Conservation (phyloP, 1,140 invertebrate genomes). For the Drosophila bocki region DNA sequence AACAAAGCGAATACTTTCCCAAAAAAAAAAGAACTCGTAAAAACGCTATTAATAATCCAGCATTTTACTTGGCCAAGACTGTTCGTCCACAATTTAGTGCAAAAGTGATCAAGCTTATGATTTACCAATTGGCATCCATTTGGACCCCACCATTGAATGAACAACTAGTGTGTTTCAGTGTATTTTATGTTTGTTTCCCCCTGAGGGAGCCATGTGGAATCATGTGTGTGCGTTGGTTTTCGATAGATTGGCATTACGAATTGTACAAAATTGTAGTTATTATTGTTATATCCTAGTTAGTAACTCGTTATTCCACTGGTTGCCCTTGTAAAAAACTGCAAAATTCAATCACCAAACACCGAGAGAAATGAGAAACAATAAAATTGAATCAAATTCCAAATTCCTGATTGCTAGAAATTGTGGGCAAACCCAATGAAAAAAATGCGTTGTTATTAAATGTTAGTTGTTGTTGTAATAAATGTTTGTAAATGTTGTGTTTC, state of each 20-base stretch:
- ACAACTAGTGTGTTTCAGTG: slow-evolving; percentile 14
- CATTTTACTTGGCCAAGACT: slow-evolving; percentile 69
- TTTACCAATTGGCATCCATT: slow-evolving; percentile 71
- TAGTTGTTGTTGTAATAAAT: slow-evolving; percentile 80
- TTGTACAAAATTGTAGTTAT: slow-evolving; percentile 41
- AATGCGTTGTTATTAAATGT: slow-evolving; percentile 65
- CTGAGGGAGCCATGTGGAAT: slow-evolving; percentile 67
- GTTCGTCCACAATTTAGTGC: slow-evolving; percentile 67
- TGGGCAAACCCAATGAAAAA: slow-evolving; percentile 33
- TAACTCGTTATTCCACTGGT: slow-evolving; percentile 66
- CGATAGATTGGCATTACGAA: slow-evolving; percentile 41
- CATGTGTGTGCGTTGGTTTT: slow-evolving; percentile 34
- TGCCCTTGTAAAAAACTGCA: slow-evolving; percentile 13
- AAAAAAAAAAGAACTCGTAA: slow-evolving; percentile 6
- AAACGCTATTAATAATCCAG: slow-evolving; percentile 62
- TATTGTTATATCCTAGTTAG: slow-evolving; percentile 34
- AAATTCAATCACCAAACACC: slow-evolving; percentile 1
- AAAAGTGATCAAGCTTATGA: slow-evolving; percentile 62
- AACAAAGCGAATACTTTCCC: slow-evolving; percentile 16
- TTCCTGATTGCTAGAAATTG: slow-evolving; percentile 42
- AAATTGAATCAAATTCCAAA: slow-evolving; percentile 31
- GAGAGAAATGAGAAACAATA: not conserved
- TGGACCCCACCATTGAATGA: slow-evolving; percentile 35
- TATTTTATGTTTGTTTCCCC: slow-evolving; percentile 22
- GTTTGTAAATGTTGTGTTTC: slow-evolving; percentile 75